A percentile compares a stretch with the other conserved stretches of the same genome.
These are phyloP conservation scores for Cyprinella venusta DNA, from an alignment of 2,797 vertebrate species.

Conservation along the genomic window DNA sequence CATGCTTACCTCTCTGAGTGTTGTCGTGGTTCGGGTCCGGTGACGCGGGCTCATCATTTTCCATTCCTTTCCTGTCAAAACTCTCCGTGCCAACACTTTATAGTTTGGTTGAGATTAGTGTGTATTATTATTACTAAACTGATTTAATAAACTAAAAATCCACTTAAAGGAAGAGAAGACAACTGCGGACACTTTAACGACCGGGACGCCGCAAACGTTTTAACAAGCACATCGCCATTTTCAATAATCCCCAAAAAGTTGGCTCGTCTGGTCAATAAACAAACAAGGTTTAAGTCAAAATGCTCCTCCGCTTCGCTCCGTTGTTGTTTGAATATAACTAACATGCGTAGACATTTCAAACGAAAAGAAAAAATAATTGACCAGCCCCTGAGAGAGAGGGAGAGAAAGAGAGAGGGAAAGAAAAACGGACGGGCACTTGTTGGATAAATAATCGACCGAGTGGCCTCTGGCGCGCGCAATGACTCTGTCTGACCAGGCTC, in stretches of 20 bases:
- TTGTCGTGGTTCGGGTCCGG: constrained; percentile 47
- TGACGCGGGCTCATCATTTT: constrained; percentile 60
- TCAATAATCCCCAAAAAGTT: background rate
- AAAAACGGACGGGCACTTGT: constrained; percentile 36
- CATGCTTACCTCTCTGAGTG: constrained; percentile 52
- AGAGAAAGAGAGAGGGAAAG: background rate
- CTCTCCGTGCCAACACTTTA: constrained; percentile 6
- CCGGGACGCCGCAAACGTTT: constrained; percentile 54
- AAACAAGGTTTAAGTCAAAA: background rate
- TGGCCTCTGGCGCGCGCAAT: constrained; percentile 21
- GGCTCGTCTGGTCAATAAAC: constrained; percentile 11
- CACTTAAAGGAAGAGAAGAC: background rate
- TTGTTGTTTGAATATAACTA: constrained; percentile 4
- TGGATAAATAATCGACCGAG: constrained; percentile 41
- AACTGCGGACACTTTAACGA: constrained; percentile 34
- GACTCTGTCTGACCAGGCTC: constrained; percentile 20
- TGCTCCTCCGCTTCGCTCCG: background rate
- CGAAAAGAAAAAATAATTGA: background rate
- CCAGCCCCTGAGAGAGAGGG: background rate
- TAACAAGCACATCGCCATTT: constrained; percentile 55
- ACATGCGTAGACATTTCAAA: constrained; percentile 10
- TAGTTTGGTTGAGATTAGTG: background rate
- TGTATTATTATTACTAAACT: background rate
- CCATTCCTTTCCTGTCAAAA: constrained; percentile 57
- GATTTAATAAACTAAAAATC: background rate